Conservation (phyloP, 2,797 vertebrate species). For the Spondyliosoma cantharus region DNA sequence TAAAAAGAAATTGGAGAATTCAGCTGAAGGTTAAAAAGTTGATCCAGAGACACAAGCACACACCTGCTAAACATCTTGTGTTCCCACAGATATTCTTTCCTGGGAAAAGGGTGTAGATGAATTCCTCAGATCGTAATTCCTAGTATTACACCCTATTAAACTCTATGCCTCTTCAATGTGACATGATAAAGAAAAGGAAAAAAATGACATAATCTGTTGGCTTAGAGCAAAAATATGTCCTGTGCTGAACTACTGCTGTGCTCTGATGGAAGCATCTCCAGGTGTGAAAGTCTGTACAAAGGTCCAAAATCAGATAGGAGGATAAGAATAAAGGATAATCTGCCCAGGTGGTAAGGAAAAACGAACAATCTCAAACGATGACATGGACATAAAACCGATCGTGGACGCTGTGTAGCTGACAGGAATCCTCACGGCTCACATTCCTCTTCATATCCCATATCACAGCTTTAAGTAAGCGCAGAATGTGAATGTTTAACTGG, state of each 20-base stretch:
- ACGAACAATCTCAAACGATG: no score
- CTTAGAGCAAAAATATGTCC: background rate
- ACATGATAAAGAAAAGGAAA: background rate
- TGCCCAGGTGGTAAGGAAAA: constrained; percentile 13
- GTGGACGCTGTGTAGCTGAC: constrained; percentile 7
- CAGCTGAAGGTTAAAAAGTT: background rate
- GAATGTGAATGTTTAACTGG: no score
- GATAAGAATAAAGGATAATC: constrained; percentile 21
- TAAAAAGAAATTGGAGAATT: constrained; percentile 2
- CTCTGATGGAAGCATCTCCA: constrained; percentile 38
- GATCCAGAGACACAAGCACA: constrained; percentile 1
- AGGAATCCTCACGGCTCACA: constrained; percentile 39
- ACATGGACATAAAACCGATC: constrained; percentile 32
- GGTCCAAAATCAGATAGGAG: background rate
- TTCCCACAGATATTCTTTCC: background rate
- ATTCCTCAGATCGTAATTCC: background rate
- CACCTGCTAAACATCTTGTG: background rate
- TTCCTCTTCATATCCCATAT: constrained; percentile 30
- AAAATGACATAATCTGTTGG: background rate
- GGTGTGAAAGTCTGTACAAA: constrained; percentile 31
- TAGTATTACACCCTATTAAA: background rate
- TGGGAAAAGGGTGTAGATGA: background rate
- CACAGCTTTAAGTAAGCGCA: no score
- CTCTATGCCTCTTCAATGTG: background rate
- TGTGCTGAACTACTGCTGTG: background rate